These are phyloP conservation scores for Pteronura brasiliensis DNA, from an alignment of 2,113 vertebrate genomes.

Conservation along the genomic window DNA sequence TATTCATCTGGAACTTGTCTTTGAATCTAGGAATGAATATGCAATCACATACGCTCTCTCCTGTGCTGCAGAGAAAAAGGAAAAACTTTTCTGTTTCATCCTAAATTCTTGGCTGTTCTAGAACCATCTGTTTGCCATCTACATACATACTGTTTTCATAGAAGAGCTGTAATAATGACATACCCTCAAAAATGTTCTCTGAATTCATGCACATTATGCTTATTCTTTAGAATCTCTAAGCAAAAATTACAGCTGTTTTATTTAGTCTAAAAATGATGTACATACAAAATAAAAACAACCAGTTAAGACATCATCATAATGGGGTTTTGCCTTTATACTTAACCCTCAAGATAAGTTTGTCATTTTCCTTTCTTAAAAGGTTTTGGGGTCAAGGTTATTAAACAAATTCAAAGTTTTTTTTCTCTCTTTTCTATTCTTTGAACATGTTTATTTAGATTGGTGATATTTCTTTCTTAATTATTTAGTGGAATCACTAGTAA, in stretches of 20 bases:
- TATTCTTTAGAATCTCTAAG: slow-evolving; percentile 42
- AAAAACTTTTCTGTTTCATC: neutral
- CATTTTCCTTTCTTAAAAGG: neutral
- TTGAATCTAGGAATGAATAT: slow-evolving; percentile 37
- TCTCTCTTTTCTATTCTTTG: neutral
- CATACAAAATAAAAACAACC: neutral
- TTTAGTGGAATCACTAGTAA: slow-evolving; percentile 5
- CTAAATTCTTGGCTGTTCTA: slow-evolving; percentile 12
- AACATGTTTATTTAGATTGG: neutral
- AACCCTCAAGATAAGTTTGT: neutral
- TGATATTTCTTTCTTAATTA: neutral
- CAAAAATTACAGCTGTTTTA: neutral
- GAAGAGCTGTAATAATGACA: neutral
- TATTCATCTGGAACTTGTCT: slow-evolving; percentile 14
- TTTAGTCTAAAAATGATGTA: slow-evolving; percentile 25
- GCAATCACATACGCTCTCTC: neutral
- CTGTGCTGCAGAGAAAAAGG: slow-evolving; percentile 21
- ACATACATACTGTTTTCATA: neutral
- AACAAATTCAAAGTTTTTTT: neutral
- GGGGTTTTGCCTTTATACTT: neutral
- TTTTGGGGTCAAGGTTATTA: neutral
- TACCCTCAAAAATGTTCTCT: neutral
- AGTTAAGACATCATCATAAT: neutral
- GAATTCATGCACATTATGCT: neutral
- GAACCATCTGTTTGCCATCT: neutral